Base-by-base conservation (phyloP, 2,797 vertebrate genomes). In the Champsocephalus esox region DNA sequence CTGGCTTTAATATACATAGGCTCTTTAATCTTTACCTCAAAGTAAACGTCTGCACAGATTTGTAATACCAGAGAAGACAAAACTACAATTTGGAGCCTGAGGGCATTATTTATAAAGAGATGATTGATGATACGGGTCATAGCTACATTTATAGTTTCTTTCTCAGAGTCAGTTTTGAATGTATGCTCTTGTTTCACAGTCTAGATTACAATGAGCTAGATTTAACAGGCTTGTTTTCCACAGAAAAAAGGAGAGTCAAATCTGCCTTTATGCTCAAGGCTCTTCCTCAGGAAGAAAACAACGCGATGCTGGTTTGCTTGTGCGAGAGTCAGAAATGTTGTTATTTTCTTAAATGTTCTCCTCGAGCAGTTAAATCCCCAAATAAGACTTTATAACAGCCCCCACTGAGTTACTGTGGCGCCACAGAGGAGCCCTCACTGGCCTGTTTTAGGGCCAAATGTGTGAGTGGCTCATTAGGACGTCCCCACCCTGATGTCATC, bases 401-500 rank as follows among this genome's bases (percentile, higher is more conserved):
- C 68, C 58, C 11, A 28, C 51, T 43, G 3, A 52, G 75, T 45
- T 75, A 81, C 44, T 63, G 67, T 66, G 76, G 75, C 17, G 51
- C 60, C 66, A 68, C 61, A 50, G 75, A 59, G 67, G 57, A 73
- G 70, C 51, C 21, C 58, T 70, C 46, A 13, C 19, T 21, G 46
- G 68, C 44, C 56, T 73, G 48, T 70, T 85, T 80, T 49, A 52
- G 66, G 76, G 64, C 61, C 56, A 79, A 68, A 81, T 74, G 82
- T 83, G 86, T 61, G 45, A 34, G 66, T 70, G 63, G 82, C 84
- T 89, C 79, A 86, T 92, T 91, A 86, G 75, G 73, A 76, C 55
- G 46, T 83, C 84, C 57, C 73, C 41, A 73, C 79, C 79, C 77
- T 79, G 85, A 88, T 88, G 88, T 90, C 85, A 73, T 81, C 86